Evolutionary conservation across 2,888 invertebrate genomes (phyloP).

Genomic region (Agriotes lineatus): DNA sequence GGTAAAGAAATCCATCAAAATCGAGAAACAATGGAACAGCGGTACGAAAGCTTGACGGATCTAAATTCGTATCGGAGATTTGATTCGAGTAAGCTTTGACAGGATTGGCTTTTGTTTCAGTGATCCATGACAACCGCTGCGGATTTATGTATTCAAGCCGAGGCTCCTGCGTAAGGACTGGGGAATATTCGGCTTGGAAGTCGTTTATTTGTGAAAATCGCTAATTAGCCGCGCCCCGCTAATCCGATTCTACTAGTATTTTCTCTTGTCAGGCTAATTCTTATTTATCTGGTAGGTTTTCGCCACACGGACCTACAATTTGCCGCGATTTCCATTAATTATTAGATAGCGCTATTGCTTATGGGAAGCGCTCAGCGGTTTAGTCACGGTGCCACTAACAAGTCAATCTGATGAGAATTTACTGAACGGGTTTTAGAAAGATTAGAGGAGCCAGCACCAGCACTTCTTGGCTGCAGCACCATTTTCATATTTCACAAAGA

Average conservation of each 20-base stretch:
- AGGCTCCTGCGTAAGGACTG: constrained; percentile 22
- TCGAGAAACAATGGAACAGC: constrained; percentile 62
- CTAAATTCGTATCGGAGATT: constrained; percentile 63
- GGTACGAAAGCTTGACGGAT: constrained; percentile 59
- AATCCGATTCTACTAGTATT: too few species aligned
- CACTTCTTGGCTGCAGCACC: neutral
- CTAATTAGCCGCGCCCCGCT: neutral
- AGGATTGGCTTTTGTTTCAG: constrained; percentile 62
- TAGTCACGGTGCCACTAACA: constrained; percentile 26
- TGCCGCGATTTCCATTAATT: constrained; percentile 5
- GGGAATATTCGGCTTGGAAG: constrained; percentile 25
- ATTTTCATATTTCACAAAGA: constrained; percentile 24
- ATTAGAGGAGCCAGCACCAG: constrained; percentile 7
- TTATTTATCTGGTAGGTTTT: constrained; percentile 6
- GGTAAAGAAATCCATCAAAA: constrained; percentile 63
- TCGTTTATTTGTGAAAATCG: constrained; percentile 8
- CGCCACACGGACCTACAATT: constrained; percentile 9
- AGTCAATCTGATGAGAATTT: constrained; percentile 25
- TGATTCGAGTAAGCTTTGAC: constrained; percentile 61
- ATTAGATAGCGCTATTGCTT: constrained; percentile 15
- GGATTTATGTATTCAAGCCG: constrained; percentile 57
- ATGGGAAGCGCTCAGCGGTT: constrained; percentile 6
- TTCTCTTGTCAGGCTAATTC: constrained; percentile 1
- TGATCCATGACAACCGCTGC: constrained; percentile 61
- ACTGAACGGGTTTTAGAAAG: constrained; percentile 17